phyloP scores from a whole-genome alignment of 2,888 invertebrate genomes.

The Tenthredo amoena region DNA sequence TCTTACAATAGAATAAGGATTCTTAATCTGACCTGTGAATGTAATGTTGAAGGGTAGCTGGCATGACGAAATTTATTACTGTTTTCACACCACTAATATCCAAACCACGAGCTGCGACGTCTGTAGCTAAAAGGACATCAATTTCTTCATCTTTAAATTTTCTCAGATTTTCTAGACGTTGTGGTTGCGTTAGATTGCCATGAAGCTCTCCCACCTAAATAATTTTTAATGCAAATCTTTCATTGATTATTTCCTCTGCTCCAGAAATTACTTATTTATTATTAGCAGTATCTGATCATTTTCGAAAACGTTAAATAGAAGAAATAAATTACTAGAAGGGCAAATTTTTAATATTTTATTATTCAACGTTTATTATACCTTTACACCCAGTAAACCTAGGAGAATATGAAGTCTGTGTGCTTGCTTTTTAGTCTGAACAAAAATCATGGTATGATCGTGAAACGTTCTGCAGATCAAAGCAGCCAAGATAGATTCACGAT shows the following conservation, averaged over 20 bases:
- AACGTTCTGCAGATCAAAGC: conserved; percentile 94
- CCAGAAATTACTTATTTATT: neutral
- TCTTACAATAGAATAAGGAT: neutral
- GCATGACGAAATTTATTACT: conserved; percentile 98
- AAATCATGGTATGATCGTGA: conserved; percentile 94
- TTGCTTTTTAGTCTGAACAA: conserved; percentile 97
- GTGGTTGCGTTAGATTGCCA: conserved; percentile 97
- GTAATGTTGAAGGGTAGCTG: conserved; percentile 96
- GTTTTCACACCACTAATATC: conserved; percentile 99
- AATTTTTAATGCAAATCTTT: conserved; percentile 36
- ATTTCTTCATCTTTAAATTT: conserved; percentile 92
- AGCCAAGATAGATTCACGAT: conserved; percentile 93
- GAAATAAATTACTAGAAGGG: neutral
- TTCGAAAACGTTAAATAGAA: neutral
- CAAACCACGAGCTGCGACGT: conserved; percentile 95
- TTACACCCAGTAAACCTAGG: conserved; percentile 93
- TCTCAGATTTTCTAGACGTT: conserved; percentile 93
- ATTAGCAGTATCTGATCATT: neutral
- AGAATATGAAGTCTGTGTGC: conserved; percentile 96
- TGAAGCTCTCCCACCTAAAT: conserved; percentile 91
- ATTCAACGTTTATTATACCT: conserved; percentile 79
- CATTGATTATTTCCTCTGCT: neutral
- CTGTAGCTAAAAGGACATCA: conserved; percentile 95
- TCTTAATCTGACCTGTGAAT: conserved; percentile 86
- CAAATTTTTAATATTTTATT: neutral